Conservation (phyloP, 2,888 invertebrate species). For the Apodemia mormo region DNA sequence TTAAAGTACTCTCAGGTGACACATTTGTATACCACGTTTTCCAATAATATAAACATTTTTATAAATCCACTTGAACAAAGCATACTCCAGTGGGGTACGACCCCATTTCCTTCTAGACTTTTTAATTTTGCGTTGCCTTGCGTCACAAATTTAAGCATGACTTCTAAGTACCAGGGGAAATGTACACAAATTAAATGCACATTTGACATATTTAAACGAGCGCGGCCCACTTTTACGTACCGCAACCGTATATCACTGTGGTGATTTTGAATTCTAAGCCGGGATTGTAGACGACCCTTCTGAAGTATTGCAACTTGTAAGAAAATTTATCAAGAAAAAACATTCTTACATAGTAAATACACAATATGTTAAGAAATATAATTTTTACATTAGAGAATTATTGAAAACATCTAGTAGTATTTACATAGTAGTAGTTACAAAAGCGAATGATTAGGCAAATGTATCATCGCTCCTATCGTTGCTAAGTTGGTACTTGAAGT, state of each 20-base stretch:
- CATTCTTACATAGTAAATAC: no score
- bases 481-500: no score
- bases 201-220: conserved; percentile 11
- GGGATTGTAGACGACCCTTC: no score
- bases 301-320: no score
- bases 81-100: conserved; percentile 1
- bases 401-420: no score
- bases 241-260: background rate
- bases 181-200: conserved; percentile 12
- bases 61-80: background rate
- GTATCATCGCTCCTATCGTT: no score
- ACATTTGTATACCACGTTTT: background rate
- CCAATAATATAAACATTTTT: conserved; percentile 13
- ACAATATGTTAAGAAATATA: no score
- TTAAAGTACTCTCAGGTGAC: background rate
- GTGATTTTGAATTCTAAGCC: background rate
- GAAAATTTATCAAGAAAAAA: no score
- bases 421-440: no score
- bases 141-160: background rate
- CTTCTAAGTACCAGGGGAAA: conserved; percentile 13
- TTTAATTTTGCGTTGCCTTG: conserved; percentile 11
- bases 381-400: no score
- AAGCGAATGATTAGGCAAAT: no score
- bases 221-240: background rate
- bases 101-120: conserved; percentile 10